These are phyloP conservation scores for Silurus meridionalis DNA, from an alignment of 2,113 vertebrate species.

Conservation along the genomic window DNA sequence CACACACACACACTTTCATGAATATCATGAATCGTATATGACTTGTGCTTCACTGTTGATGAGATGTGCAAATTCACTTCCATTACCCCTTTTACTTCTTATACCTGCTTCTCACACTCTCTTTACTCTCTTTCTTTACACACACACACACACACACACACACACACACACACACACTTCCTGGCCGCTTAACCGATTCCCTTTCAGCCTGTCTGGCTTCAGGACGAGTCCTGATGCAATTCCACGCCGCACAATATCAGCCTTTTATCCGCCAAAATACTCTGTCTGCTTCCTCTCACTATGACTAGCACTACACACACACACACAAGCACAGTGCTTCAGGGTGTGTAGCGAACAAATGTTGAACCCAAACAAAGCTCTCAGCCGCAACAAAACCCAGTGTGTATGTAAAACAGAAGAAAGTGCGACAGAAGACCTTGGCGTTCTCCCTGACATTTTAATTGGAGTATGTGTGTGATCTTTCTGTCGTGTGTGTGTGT, in stretches of 20 bases:
- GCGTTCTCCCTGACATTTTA: constrained; percentile 7
- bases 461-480: neutral
- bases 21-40: constrained; percentile 35
- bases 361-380: neutral
- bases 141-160: neutral
- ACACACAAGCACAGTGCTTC: neutral
- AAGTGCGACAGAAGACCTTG: neutral
- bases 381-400: neutral
- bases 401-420: neutral
- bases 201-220: constrained; percentile 35
- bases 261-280: constrained; percentile 18
- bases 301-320: neutral
- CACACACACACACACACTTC: constrained; percentile 41
- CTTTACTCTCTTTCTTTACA: constrained; percentile 41
- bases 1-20: constrained; percentile 20
- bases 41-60: constrained; percentile 12
- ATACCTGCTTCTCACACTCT: neutral
- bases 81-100: neutral
- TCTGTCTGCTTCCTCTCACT: neutral
- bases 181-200: constrained; percentile 26
- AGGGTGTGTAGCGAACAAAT: neutral
- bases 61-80: constrained; percentile 29
- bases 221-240: constrained; percentile 31
- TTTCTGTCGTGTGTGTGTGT: neutral
- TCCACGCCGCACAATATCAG: neutral